phyloP scores from a whole-genome alignment of 1,140 invertebrate genomes.

The Magallana angulata region DNA sequence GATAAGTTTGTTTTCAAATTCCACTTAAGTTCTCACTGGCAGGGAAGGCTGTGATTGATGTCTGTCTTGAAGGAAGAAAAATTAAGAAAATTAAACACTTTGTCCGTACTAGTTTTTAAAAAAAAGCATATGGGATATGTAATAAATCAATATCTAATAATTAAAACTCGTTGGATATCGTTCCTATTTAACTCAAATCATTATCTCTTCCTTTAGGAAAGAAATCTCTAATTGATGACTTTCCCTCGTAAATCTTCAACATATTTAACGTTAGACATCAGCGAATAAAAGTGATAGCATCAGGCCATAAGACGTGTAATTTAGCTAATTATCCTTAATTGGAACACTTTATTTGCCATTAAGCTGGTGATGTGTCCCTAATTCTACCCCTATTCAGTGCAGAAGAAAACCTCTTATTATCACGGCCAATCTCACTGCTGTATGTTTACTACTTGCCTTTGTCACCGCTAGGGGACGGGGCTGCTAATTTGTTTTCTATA shows the following conservation, averaged over 20 bases:
- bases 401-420: constrained; percentile 14
- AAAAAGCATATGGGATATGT: neutral
- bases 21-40: too few species aligned
- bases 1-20: too few species aligned
- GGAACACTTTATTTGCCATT: constrained; percentile 34
- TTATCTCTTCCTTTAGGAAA: neutral
- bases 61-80: too few species aligned
- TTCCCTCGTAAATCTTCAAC: constrained; percentile 7
- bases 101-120: too few species aligned
- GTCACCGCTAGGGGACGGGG: neutral
- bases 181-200: constrained; percentile 17
- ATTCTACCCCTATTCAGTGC: constrained; percentile 26
- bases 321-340: constrained; percentile 33
- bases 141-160: neutral
- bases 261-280: constrained; percentile 21
- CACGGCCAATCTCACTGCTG: neutral
- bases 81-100: too few species aligned
- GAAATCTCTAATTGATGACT: constrained; percentile 12
- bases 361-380: constrained; percentile 26
- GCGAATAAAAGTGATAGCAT: constrained; percentile 20
- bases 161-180: neutral
- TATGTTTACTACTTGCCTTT: constrained; percentile 24
- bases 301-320: constrained; percentile 30
- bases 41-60: too few species aligned
- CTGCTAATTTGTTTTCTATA: constrained; percentile 38